Conservation (phyloP, 2,797 vertebrate genomes). For the Sitta carolinensis region DNA sequence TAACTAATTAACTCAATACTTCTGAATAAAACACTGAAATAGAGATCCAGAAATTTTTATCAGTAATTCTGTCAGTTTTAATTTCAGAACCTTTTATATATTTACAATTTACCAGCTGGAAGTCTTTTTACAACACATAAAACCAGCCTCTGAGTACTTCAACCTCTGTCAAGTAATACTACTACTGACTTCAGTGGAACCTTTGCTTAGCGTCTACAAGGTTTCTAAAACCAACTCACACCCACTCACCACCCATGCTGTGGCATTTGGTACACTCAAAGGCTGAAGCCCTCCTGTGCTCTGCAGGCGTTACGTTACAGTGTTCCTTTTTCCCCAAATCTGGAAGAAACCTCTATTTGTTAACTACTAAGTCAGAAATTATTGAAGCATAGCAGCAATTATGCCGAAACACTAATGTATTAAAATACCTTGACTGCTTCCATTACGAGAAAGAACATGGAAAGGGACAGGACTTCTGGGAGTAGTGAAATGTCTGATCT, state of each 20-base stretch:
- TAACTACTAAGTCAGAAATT: background rate
- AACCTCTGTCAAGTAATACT: background rate
- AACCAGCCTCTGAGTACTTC: background rate
- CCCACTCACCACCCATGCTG: background rate
- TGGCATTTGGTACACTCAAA: background rate
- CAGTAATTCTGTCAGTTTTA: background rate
- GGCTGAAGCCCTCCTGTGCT: background rate
- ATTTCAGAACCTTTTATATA: background rate
- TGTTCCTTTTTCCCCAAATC: background rate
- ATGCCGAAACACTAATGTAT: background rate
- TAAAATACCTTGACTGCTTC: background rate
- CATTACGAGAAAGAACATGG: background rate
- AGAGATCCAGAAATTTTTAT: background rate
- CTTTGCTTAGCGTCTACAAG: background rate
- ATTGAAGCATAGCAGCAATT: background rate
- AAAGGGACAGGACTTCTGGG: background rate
- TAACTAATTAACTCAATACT: constrained; percentile 86
- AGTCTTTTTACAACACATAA: background rate
- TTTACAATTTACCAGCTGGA: background rate
- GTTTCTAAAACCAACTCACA: background rate
- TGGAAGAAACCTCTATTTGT: background rate
- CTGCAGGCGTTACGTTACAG: background rate
- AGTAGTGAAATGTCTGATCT: background rate
- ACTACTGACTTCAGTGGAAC: background rate
- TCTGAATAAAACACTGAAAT: constrained; percentile 81